Evolutionary conservation across 1,140 invertebrate species (phyloP).

Genomic region (Drosophila ercepeae): DNA sequence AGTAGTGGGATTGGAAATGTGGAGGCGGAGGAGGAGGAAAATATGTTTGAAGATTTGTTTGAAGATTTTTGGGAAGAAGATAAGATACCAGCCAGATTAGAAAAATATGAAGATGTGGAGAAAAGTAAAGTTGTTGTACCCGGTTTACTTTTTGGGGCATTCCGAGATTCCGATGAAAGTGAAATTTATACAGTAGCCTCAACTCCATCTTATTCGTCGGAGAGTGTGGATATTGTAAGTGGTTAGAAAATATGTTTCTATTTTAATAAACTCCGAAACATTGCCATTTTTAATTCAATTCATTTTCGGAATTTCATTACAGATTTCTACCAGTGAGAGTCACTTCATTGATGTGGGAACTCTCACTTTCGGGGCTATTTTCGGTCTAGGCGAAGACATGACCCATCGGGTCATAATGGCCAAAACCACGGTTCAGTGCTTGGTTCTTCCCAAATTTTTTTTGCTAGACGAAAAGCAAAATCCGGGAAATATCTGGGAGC

Average conservation of each 20-base stretch:
- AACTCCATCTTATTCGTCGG: not conserved
- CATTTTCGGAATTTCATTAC: not conserved
- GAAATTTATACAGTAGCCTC: not conserved
- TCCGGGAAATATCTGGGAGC: conserved; percentile 86
- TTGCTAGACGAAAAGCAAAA: conserved; percentile 85
- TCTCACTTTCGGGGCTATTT: conserved; percentile 72
- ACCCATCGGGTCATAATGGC: conserved; percentile 85
- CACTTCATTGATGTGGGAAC: conserved; percentile 79
- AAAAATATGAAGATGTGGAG: too few species aligned
- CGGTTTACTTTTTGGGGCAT: not conserved
- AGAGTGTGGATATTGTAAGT: not conserved
- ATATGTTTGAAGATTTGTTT: not conserved
- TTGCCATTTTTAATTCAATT: not conserved
- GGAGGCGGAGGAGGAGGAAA: not conserved
- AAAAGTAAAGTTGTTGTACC: too few species aligned
- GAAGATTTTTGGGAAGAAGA: conserved; percentile 19
- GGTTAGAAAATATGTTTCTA: not conserved
- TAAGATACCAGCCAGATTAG: not conserved
- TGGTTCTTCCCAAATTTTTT: conserved; percentile 86
- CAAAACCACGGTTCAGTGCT: conserved; percentile 84
- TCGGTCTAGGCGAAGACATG: conserved; percentile 85
- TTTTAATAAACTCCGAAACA: not conserved
- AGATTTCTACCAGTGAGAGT: conserved; percentile 30
- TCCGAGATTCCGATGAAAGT: not conserved
- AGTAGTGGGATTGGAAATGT: not conserved